Percentiles rank a stretch among this genome's conserved stretches.
These are phyloP conservation scores for Falco concolor DNA, from an alignment of 2,797 vertebrate species.

Conservation along the genomic window DNA sequence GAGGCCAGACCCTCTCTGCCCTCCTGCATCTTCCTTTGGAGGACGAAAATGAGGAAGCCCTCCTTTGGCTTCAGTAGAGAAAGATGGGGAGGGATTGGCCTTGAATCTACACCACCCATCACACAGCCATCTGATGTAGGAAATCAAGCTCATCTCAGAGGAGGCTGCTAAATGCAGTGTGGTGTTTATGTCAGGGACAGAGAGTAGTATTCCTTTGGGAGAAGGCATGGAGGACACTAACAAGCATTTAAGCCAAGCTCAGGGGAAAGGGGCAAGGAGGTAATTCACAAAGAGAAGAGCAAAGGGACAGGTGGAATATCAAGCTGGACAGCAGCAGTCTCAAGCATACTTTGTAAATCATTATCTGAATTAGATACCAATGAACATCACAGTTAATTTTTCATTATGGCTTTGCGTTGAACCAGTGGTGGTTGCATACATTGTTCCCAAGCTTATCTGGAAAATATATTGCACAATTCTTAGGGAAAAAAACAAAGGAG, in stretches of 20 bases:
- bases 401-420: neutral
- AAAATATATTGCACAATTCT: slow-evolving; percentile 33
- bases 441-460: neutral
- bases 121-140: neutral
- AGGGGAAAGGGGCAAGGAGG: neutral
- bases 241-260: neutral
- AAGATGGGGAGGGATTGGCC: neutral
- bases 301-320: neutral
- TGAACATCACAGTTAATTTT: neutral
- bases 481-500: neutral
- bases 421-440: neutral
- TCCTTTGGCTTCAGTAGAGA: neutral
- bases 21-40: neutral
- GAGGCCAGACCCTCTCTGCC: neutral
- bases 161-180: neutral
- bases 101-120: neutral
- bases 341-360: neutral
- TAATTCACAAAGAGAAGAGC: neutral
- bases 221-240: neutral
- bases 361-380: neutral
- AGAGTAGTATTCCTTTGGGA: neutral
- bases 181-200: neutral
- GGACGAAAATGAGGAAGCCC: neutral
- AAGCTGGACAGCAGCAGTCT: neutral
- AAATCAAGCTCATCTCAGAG: neutral